Base-by-base conservation (phyloP, 53 echinoderm and acorn worm genomes). In the Apostichopus leukothele region DNA sequence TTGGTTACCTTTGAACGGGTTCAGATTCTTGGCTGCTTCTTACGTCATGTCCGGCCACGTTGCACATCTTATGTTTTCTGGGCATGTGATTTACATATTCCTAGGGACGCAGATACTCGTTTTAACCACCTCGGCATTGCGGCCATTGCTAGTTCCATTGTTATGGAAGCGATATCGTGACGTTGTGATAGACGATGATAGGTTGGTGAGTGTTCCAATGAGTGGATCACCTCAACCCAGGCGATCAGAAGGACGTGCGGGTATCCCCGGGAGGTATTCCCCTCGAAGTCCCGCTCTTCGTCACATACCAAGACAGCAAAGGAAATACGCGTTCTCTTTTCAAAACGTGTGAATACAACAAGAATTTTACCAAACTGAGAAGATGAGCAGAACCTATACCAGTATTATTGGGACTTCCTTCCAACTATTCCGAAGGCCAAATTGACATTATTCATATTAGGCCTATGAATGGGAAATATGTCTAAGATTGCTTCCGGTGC, bases 151-250 rank as follows among this genome's bases (percentile, higher is more conserved):
- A 11, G 53, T 79, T 5, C 79, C 79, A 14, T 5, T 79, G 6
- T 52, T 79, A 52, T 79, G 79, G 79, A 79, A 79, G 19, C 53
- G 79, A 16, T 79, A 79, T n/a, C 39, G 79, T 51, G 79, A 79
- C 4, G 53, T 79, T 11, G 12, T 16, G 8, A 63, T 63, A 13
- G 63, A 63, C 63, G 11, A 63, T 13, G 63, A 63, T 16, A 11
- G 63, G 63, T 63, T 63, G 63, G 12, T 13, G 11, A 63, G 63
- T 63, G 63, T 63, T 9, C 63, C 63, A 13, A 11, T 16, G 4
- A 16, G 7, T 11, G 63, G 63, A 63, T 63, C 63, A 63, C 63
- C 63, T 9, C 63, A 63, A 9, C 12, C 63, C 63, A 63, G 63
- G 16, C 63, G 63, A 63, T 16, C 63, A 63, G 9, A 11, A 11